Evolutionary conservation across 2,888 invertebrate species (phyloP), one percentile per base, ranked within the genome.

Genomic region (Deilephila porcellus): DNA sequence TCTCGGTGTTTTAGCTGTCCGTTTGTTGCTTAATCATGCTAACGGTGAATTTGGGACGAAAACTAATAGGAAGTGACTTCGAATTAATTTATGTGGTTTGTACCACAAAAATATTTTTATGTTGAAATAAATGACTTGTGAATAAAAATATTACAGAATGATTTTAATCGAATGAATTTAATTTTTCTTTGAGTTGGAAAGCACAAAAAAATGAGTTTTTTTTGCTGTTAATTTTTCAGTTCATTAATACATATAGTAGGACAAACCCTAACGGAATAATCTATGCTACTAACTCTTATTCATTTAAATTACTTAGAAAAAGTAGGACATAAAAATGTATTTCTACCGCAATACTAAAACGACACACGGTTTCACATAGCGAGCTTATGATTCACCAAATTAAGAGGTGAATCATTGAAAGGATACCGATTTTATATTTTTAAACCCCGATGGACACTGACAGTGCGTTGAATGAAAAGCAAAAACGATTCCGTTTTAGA

Each of bases 1-100:
- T 67, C 56, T 56, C 67, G 25, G 52, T 52, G 25, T 67, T 67
- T 67, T 67, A 45, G 25, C 20, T 67, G 67, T 67, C 52, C 25
- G 67, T 17, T 67, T 52, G 67, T 67, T 67, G 45, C 67, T 25
- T 52, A 52, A 67, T 67, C 45, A 67, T 52, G 20, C 25, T 67
- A 52, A 52, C 67, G 29, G 52, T 52, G 29, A 45, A 52, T 45
- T 20, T 52, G 52, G 25, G 25, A 52, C 25, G 25, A 67, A 25
- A 25, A 25, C 37, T 32, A 17, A 67, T 20, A 67, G 67, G 67
- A 67, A 67, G 52, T 52, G 17, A 25, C 45, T 52, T 52, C 67
- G 45, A 17, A 4, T 67, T 25, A 52, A 64, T 64, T 37, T 52
- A 6, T 67, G 25, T 14, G 45, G 17, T 25, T 67, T 25, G 25